These are phyloP conservation scores for Mormyrops attenuatus DNA, from an alignment of 2,797 vertebrate species.

Conservation along the genomic window DNA sequence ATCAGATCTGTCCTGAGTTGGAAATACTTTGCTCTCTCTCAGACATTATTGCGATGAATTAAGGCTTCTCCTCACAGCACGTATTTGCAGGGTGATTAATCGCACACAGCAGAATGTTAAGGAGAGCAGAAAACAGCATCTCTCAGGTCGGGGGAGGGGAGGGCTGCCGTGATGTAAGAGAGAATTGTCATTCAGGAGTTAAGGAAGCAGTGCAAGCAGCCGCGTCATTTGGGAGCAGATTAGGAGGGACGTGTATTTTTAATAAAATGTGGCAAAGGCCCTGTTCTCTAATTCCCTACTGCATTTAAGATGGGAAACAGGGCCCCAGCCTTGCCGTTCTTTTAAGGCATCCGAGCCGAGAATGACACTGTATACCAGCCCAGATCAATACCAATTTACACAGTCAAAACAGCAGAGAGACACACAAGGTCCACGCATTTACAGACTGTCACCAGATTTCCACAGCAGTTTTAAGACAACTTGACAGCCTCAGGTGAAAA, in stretches of 20 bases:
- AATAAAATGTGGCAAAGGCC: slow-evolving; percentile 42
- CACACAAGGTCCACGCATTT: neutral
- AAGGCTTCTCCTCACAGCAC: neutral
- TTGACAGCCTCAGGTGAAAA: slow-evolving; percentile 19
- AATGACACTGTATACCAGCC: slow-evolving; percentile 34
- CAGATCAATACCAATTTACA: slow-evolving; percentile 46
- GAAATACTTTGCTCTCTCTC: neutral
- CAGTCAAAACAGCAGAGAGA: slow-evolving; percentile 5
- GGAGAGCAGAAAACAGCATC: neutral
- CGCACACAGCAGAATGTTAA: neutral
- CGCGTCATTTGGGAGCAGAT: neutral
- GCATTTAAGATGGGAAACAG: slow-evolving; percentile 43
- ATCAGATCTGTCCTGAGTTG: neutral
- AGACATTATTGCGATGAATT: neutral
- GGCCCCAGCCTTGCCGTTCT: slow-evolving; percentile 41
- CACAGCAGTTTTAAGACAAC: slow-evolving; percentile 9
- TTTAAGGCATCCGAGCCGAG: slow-evolving; percentile 34
- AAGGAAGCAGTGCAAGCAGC: neutral
- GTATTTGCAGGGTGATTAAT: neutral
- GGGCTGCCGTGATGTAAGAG: neutral
- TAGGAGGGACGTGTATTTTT: slow-evolving; percentile 17
- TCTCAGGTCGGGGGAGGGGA: neutral
- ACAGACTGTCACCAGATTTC: slow-evolving; percentile 15
- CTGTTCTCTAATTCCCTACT: slow-evolving; percentile 33
- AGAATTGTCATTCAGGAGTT: neutral